Evolutionary conservation across 2,113 vertebrate species (phyloP), one percentile per base, ranked within the genome.

Genomic region (Felis chaus): DNA sequence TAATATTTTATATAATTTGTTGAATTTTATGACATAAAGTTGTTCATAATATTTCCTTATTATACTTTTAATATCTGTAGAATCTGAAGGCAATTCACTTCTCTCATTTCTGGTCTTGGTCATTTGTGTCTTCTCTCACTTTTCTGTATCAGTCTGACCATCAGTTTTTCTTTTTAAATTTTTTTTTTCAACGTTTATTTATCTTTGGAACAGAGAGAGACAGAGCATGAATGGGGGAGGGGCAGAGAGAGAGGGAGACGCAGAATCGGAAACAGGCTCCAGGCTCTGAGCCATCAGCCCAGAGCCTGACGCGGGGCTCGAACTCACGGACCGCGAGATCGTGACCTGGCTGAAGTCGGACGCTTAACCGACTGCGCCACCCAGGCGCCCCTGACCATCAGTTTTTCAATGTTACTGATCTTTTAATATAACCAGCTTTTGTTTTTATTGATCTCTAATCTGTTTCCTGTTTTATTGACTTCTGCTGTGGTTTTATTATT

Each of bases 1-100:
- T n/a, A 97, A 39, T 82, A 82, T 85, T 90, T 93, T 36, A 89
- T 74, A 7, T 69, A 81, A n/a, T n/a, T 76, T 81, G 23, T 76
- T 95, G 66, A 89, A 84, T 66, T 94, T 95, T 66, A 79, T 48
- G 55, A 16, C 36, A 66, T 78, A 79, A 88, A 50, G 36, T 88
- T 89, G n/a, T 68, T 91, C 31, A 82, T 55, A 76, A 53, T 91
- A 88, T 91, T 36, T 68, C 23, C 10, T 93, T 63, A 61, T 76
- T 78, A 55, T 71, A n/a, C 4, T 57, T 65, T 65, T 79, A 50
- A 82, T 87, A 66, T 73, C 15, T 92, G 41, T 96, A 76, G 57
- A 74, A 76, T 86, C 11, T 89, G 36, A 89, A 79, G 33, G 81
- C 73, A 86, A 80, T 63, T 85, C 8, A 33, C 13, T 4, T 96